phyloP scores from a whole-genome alignment of 2,888 invertebrate species.

The Apamea epomidion region DNA sequence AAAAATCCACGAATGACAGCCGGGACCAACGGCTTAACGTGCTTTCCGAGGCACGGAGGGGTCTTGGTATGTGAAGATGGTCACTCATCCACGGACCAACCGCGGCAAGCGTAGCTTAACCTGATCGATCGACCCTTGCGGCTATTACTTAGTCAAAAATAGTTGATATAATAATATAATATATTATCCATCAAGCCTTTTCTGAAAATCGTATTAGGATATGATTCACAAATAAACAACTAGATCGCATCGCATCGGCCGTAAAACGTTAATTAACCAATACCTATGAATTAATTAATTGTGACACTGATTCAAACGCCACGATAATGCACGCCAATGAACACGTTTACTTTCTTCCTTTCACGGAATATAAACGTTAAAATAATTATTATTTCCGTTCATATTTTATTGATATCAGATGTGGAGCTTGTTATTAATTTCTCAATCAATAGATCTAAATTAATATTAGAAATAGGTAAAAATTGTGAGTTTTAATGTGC shows the following conservation, averaged over 20 bases:
- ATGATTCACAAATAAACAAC: not conserved
- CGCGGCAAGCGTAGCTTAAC: too few species aligned
- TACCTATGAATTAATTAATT: not conserved
- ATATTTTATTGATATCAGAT: not conserved
- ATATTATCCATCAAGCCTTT: not conserved
- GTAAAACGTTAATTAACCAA: not conserved
- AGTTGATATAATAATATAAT: not conserved
- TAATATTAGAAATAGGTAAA: not conserved
- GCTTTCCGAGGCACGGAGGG: too few species aligned
- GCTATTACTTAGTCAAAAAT: not conserved
- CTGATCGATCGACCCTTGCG: too few species aligned
- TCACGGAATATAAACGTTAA: not conserved
- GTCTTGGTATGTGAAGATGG: too few species aligned
- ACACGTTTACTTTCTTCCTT: not conserved
- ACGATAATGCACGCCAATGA: not conserved
- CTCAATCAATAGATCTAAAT: not conserved
- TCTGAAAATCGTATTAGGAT: too few species aligned
- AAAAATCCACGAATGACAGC: too few species aligned
- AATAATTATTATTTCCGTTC: not conserved
- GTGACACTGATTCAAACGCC: not conserved
- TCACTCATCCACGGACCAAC: too few species aligned
- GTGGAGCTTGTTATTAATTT: not conserved
- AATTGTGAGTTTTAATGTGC: not conserved
- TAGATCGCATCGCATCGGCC: too few species aligned
- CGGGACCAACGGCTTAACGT: too few species aligned